These are phyloP conservation scores for Falcunculus frontatus DNA, from an alignment of 2,113 vertebrate genomes.

Conservation along the genomic window DNA sequence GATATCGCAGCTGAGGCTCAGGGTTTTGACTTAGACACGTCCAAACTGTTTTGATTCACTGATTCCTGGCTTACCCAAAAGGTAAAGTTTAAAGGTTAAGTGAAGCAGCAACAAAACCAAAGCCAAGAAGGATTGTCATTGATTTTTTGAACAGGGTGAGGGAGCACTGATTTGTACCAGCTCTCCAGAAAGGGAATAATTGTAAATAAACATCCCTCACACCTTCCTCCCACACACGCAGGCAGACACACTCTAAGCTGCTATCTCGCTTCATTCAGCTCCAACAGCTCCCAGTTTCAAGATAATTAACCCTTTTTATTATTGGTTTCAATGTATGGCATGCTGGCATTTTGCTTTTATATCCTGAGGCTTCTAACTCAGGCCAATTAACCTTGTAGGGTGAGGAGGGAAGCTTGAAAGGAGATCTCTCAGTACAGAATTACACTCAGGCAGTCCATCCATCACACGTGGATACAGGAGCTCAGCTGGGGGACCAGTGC, in stretches of 20 bases:
- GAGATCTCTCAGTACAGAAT: not conserved
- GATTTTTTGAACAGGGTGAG: slow-evolving; percentile 12
- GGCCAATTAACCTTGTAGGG: not conserved
- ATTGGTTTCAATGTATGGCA: not conserved
- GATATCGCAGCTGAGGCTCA: not conserved
- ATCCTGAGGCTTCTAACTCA: not conserved
- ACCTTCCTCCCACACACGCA: not conserved
- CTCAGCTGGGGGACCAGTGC: rapidly evolving
- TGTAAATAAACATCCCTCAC: slow-evolving; percentile 45
- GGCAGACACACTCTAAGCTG: not conserved
- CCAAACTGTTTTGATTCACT: not conserved
- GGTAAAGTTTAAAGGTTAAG: slow-evolving; percentile 31
- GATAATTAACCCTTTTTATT: slow-evolving; percentile 33
- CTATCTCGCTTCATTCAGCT: slow-evolving; percentile 30
- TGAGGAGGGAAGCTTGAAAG: not conserved
- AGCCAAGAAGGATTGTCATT: not conserved
- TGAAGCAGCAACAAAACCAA: slow-evolving; percentile 5
- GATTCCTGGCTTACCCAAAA: not conserved
- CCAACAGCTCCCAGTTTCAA: not conserved
- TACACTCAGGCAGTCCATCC: not conserved
- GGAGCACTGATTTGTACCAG: not conserved
- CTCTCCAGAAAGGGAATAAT: not conserved
- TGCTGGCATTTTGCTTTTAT: not conserved
- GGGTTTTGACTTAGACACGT: not conserved
- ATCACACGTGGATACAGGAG: rapidly evolving